A percentile compares a stretch with the other conserved stretches of the same genome.
phyloP scores from a whole-genome alignment of 2,113 vertebrate genomes.

The Anguilla rostrata region DNA sequence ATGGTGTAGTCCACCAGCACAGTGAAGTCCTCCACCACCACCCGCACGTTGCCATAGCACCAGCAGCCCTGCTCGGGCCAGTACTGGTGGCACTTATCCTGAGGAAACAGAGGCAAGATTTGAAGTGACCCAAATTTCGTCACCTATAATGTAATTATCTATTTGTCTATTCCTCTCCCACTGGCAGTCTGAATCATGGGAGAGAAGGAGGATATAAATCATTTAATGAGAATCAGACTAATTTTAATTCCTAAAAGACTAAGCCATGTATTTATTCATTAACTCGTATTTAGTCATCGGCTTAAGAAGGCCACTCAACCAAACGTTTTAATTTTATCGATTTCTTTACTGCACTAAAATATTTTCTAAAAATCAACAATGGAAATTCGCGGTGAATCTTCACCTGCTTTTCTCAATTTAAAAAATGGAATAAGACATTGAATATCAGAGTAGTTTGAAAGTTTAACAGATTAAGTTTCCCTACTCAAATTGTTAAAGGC shows the following conservation, averaged over 20 bases:
- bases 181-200: conserved; percentile 56
- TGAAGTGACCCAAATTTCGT: not conserved
- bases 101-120: not conserved
- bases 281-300: conserved; percentile 54
- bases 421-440: too few relatives aligned
- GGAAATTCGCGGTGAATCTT: not conserved
- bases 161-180: conserved; percentile 21
- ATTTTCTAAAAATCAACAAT: not conserved
- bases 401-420: too few relatives aligned
- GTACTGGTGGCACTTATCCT: conserved; percentile 95
- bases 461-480: too few relatives aligned
- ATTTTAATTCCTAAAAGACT: conserved; percentile 39
- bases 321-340: conserved; percentile 50
- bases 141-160: not conserved
- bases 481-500: too few relatives aligned
- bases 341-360: conserved; percentile 30
- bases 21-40: conserved; percentile 87
- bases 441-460: too few relatives aligned
- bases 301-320: conserved; percentile 20
- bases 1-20: conserved; percentile 94
- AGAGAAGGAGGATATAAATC: conserved; percentile 39
- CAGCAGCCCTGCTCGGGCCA: conserved; percentile 98
- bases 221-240: conserved; percentile 41
- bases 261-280: conserved; percentile 47
- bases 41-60: conserved; percentile 84